Percentiles rank a stretch among this genome's conserved stretches.
Evolutionary conservation across 2,797 vertebrate species (phyloP).

Genomic region (Brachyrhaphis roseni): DNA sequence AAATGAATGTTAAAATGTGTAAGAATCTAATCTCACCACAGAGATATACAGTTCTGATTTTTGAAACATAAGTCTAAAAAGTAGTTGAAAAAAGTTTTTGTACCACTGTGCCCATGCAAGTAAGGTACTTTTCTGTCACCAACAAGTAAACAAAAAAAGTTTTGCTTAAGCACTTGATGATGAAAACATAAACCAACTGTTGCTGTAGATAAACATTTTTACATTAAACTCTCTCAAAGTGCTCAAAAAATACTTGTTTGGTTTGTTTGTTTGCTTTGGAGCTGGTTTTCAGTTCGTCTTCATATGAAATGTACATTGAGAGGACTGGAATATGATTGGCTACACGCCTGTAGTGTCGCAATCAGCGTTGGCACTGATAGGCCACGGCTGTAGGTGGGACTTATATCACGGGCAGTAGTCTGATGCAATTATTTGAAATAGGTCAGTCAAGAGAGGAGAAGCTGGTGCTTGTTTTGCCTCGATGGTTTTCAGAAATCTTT

Average conservation of each 20-base stretch:
- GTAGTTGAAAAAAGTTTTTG: background rate
- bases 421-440: constrained; percentile 1
- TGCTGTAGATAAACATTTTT: background rate
- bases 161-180: background rate
- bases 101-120: background rate
- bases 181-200: background rate
- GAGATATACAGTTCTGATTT: background rate
- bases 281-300: too few relatives aligned
- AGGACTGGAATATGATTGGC: too few relatives aligned
- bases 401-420: too few relatives aligned
- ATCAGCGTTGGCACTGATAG: too few relatives aligned
- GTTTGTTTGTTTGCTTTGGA: too few relatives aligned
- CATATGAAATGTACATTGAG: too few relatives aligned
- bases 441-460: background rate
- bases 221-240: too few relatives aligned
- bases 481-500: background rate
- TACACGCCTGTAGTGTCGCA: too few relatives aligned
- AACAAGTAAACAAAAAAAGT: background rate
- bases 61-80: background rate
- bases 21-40: background rate
- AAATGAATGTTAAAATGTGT: background rate
- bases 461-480: background rate
- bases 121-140: background rate
- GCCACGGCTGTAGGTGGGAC: too few relatives aligned
- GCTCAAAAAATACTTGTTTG: too few relatives aligned